Evolutionary conservation across 2,888 invertebrate genomes (phyloP).

Genomic region (Hoplodrina ambigua): DNA sequence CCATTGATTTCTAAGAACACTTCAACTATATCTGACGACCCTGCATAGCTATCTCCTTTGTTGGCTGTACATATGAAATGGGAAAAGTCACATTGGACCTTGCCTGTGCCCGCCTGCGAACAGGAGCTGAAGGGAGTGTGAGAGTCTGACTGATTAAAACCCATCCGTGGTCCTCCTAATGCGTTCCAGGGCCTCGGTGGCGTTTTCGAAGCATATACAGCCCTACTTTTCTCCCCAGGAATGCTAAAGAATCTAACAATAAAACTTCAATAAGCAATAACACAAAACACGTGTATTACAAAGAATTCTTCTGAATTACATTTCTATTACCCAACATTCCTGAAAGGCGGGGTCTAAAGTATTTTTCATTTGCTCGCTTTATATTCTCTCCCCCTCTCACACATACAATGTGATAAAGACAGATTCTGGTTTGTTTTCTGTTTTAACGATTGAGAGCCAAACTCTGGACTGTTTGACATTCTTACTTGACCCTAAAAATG

Average conservation of each 20-base stretch:
- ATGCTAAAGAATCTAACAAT: slow-evolving; percentile 40
- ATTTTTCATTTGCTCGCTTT: slow-evolving; percentile 45
- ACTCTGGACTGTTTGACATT: not conserved
- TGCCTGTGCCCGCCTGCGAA: too few relatives aligned
- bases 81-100: too few relatives aligned
- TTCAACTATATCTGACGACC: too few relatives aligned
- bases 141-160: too few relatives aligned
- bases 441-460: not conserved
- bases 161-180: too few relatives aligned
- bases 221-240: not conserved
- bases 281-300: slow-evolving; percentile 49
- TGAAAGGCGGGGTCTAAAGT: slow-evolving; percentile 32
- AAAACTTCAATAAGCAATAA: slow-evolving; percentile 53
- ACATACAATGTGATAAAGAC: slow-evolving; percentile 13
- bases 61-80: too few relatives aligned
- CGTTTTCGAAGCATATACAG: not conserved
- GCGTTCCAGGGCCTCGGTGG: too few relatives aligned
- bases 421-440: slow-evolving; percentile 10
- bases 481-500: not conserved
- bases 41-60: too few relatives aligned
- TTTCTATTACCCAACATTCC: slow-evolving; percentile 52
- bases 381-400: slow-evolving; percentile 7
- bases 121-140: too few relatives aligned
- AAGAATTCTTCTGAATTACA: slow-evolving; percentile 54
- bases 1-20: too few relatives aligned